A percentile compares a stretch with the other conserved stretches of the same genome.
phyloP scores from a whole-genome alignment of 2,888 invertebrate species.

The Diabrotica balteata region DNA sequence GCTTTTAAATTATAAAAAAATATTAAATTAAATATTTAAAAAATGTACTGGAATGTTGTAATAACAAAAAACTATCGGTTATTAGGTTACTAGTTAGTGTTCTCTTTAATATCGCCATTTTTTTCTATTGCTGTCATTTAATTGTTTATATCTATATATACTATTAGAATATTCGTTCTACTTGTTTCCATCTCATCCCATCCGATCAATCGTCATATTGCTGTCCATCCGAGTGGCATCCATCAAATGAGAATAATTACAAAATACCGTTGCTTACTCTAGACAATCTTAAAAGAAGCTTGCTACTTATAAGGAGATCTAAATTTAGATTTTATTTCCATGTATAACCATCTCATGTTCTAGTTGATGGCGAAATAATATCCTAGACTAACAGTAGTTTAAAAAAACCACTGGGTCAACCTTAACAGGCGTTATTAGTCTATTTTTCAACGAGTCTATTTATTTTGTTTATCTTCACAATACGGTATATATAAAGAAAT shows the following conservation, averaged over 20 bases:
- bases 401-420: conserved; percentile 18
- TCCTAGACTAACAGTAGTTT: conserved; percentile 38
- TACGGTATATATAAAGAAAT: no score
- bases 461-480: no score
- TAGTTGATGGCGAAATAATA: conserved; percentile 38
- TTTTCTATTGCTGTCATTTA: no score
- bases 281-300: conserved; percentile 44
- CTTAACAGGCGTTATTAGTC: neutral
- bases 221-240: conserved; percentile 22
- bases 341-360: conserved; percentile 35
- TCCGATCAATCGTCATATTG: conserved; percentile 9
- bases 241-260: conserved; percentile 45
- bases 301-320: conserved; percentile 45
- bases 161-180: conserved; percentile 3
- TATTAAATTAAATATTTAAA: no score
- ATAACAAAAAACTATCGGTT: no score
- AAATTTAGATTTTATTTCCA: conserved; percentile 41
- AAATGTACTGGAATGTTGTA: no score
- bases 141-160: neutral
- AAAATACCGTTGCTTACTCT: conserved; percentile 49
- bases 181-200: neutral
- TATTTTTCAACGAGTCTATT: no score
- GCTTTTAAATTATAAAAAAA: no score
- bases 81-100: no score
- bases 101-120: no score